Evolutionary conservation across 2,888 invertebrate species (phyloP), one percentile per base, ranked within the genome.

Genomic region (Chironomus riparius): DNA sequence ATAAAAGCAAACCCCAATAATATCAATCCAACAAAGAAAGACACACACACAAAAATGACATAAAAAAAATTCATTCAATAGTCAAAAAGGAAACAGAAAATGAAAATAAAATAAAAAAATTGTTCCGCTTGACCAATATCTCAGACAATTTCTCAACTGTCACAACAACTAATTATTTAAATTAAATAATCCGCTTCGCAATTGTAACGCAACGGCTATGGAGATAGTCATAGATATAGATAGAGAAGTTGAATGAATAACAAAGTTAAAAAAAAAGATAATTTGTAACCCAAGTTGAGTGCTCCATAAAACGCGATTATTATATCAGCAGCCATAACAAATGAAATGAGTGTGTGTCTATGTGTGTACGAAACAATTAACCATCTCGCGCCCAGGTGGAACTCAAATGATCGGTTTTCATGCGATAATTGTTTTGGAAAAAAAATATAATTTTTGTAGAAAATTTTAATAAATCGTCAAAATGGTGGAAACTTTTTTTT

Each of bases 111-210:
- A 65, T 13, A 13, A 24, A 65, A 65, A 65, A 10, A 65, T 65
- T 10, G 65, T 65, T 65, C 21, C 47, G 74, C 68, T 74, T 74
- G 74, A 68, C 68, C 74, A 74, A 68, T 74, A 74, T 74, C 68
- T 74, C 28, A 74, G 22, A 22, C 28, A 65, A 73, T 73, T 62
- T 73, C 50, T 73, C 73, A 73, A 73, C 38, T 73, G 73, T 65
- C 73, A 73, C 47, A 73, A 73, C 65, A 28, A 65, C 65, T 73
- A 62, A 73, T 73, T 73, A 73, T 62, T 73, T 73, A 73, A 73
- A 73, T 72, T 72, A 72, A 61, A 65, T 73, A 56, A 62, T 73
- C 74, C 62, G 28, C 68, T 62, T 12, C 22, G 18, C 21, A 61
- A 68, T 62, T 61, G 61, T 24, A 74, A 74, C 74, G 68, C 68